Base-by-base conservation (phyloP, 2,888 invertebrate species). In the Drosophila phalerata region DNA sequence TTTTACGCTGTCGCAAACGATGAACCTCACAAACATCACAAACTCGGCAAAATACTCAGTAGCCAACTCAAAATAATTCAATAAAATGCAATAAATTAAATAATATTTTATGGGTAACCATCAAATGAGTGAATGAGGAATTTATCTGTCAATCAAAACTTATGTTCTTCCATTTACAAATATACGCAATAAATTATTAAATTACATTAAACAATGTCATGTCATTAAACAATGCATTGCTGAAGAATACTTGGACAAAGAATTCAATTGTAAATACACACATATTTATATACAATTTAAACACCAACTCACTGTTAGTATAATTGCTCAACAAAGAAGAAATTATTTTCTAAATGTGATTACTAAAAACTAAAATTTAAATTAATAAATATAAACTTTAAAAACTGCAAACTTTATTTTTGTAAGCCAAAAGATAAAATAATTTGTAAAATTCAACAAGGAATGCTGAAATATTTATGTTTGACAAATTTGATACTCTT, bases 31-130 rank as follows among this genome's bases (percentile, higher is more conserved):
- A 63, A 48, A 43, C 60, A 60, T 69, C 77, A 43, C 43, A 22
- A 38, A 53, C 67, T 55, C 30, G 34, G 38, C 38, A 56, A 56
- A 49, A 60, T 57, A 58, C 60, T 62, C 62, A 43, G 73, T 60
- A 66, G 69, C 73, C 66, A 70, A 70, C 75, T 68, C 56, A 52
- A 60, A 71, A 78, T 79, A 79, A 85, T 71, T 62, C 43, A 81
- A 84, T 83, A 42, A 67, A 73, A 61, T n/a, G 15, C 53, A 67
- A 69, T 73, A 84, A 86, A 84, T 80, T 53, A 61, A 68, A 78
- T 81, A 69, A 72, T 47, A 49, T 62, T 28, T 40, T 51, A 13
- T 45, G 48, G 75, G n/a, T 57, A 69, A 11, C 17, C 30, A 10
- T 19, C 56, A 52, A 34, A 22, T 9, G 17, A 37, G 3, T n/a